Conservation (phyloP, 1,140 invertebrate species). For the Capitella teleta region DNA sequence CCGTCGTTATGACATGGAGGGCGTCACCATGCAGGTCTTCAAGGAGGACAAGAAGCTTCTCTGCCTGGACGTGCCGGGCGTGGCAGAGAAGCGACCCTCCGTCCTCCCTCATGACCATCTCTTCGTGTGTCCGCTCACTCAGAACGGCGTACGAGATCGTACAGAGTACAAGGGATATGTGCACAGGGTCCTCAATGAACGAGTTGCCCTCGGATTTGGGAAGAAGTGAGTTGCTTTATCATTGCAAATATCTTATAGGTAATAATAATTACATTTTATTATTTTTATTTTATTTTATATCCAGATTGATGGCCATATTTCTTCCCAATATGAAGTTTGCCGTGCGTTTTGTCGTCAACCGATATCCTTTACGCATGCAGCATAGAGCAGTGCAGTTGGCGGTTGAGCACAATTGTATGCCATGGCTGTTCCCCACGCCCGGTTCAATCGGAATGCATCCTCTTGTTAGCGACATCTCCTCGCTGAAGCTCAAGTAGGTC, state of each 20-base stretch:
- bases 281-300: slow-evolving; percentile 11
- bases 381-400: slow-evolving; percentile 52
- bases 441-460: too few species aligned
- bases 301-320: slow-evolving; percentile 21
- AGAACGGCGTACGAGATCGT: slow-evolving; percentile 12
- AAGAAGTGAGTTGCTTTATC: slow-evolving; percentile 44
- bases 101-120: slow-evolving; percentile 66
- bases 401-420: neutral
- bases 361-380: slow-evolving; percentile 47
- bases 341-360: slow-evolving; percentile 28
- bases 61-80: slow-evolving; percentile 53
- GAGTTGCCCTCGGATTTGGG: slow-evolving; percentile 61
- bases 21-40: slow-evolving; percentile 5
- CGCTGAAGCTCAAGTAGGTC: too few species aligned
- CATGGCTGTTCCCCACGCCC: neutral
- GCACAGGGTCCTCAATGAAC: slow-evolving; percentile 54
- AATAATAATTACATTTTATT: neutral
- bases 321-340: slow-evolving; percentile 23
- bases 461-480: too few species aligned
- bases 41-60: slow-evolving; percentile 10
- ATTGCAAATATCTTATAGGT: neutral
- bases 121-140: slow-evolving; percentile 38
- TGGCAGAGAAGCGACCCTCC: slow-evolving; percentile 72
- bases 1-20: slow-evolving; percentile 54
- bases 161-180: slow-evolving; percentile 61